Evolutionary conservation across 2,888 invertebrate species (phyloP).

Genomic region (Cistogaster globosa): DNA sequence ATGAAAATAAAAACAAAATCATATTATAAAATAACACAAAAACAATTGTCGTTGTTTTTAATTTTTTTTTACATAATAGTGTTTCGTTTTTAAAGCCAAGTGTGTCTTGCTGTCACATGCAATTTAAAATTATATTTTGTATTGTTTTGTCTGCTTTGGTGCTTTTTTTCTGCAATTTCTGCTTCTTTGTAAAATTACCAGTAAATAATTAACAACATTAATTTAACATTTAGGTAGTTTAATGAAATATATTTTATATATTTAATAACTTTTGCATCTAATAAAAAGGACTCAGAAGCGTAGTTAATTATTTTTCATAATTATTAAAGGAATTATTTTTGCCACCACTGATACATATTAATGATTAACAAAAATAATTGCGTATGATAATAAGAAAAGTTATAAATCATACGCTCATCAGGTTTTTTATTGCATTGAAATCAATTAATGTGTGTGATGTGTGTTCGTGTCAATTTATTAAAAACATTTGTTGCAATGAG

Average conservation of each 20-base stretch:
- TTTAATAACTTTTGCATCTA: no score
- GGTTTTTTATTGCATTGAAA: neutral
- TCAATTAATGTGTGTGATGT: neutral
- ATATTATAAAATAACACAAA: conserved; percentile 43
- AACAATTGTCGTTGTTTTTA: neutral
- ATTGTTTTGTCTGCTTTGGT: conserved; percentile 38
- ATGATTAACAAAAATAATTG: neutral
- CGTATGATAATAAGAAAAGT: neutral
- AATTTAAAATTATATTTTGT: conserved; percentile 58
- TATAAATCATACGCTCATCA: conserved; percentile 43
- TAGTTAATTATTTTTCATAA: neutral
- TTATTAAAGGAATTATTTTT: neutral
- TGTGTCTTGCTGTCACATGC: conserved; percentile 68
- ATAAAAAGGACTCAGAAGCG: no score
- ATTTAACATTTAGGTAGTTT: no score
- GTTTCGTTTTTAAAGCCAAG: conserved; percentile 59
- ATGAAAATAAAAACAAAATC: conserved; percentile 30
- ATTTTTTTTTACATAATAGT: conserved; percentile 44
- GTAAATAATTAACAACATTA: no score
- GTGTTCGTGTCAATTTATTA: neutral
- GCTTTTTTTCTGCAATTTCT: neutral
- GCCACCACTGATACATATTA: neutral
- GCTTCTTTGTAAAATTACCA: no score
- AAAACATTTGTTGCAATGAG: no score
- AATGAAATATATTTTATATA: no score